Conservation (phyloP, 2,888 invertebrate species). For the Nasonovia ribisnigri region DNA sequence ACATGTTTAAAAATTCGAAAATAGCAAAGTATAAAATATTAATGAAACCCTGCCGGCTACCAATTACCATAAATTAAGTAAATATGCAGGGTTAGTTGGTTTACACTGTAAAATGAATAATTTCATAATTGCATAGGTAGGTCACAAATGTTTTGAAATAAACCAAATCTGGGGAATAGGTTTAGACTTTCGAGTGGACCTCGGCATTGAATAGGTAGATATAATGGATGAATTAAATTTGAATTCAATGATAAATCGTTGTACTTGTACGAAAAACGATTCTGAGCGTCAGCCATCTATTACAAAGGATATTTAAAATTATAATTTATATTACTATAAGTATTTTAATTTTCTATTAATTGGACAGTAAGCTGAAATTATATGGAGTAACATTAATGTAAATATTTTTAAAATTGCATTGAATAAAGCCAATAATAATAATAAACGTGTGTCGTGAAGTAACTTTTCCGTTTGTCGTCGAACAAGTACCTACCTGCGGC, state of each 20-base stretch:
- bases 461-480: too few species aligned
- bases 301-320: neutral
- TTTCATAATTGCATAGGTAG: neutral
- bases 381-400: neutral
- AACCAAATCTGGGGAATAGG: neutral
- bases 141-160: neutral
- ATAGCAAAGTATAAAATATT: too few species aligned
- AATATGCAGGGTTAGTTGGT: neutral
- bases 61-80: neutral
- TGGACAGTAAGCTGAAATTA: too few species aligned
- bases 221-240: neutral
- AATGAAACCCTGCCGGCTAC: too few species aligned
- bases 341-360: too few species aligned
- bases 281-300: neutral
- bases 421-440: neutral
- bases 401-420: neutral
- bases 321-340: neutral
- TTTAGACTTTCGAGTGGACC: neutral
- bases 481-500: too few species aligned
- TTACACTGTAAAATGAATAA: neutral
- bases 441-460: too few species aligned
- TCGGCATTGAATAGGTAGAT: neutral
- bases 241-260: neutral
- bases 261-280: neutral
- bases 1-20: neutral